phyloP scores from a whole-genome alignment of 2,797 vertebrate genomes.

The Erpetoichthys calabaricus region DNA sequence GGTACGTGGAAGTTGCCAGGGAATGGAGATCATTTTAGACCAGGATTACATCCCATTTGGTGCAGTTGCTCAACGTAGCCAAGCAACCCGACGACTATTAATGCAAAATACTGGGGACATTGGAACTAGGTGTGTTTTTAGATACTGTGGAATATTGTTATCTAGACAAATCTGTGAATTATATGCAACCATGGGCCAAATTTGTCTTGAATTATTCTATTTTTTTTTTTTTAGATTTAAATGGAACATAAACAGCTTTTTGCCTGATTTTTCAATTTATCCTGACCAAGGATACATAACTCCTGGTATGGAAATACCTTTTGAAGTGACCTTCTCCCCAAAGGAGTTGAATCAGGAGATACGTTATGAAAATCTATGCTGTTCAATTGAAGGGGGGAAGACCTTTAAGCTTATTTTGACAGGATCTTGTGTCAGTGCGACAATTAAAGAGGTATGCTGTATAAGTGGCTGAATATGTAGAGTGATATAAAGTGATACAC shows the following conservation, averaged over 20 bases:
- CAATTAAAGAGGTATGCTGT: conserved; percentile 56
- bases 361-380: conserved; percentile 51
- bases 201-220: not conserved
- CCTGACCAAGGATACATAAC: conserved; percentile 60
- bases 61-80: conserved; percentile 49
- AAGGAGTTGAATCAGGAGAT: conserved; percentile 39
- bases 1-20: conserved; percentile 67
- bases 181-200: no score
- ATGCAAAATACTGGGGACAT: conserved; percentile 64
- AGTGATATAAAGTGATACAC: no score
- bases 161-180: no score
- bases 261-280: conserved; percentile 54
- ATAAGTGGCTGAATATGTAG: no score
- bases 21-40: conserved; percentile 56
- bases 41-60: conserved; percentile 67
- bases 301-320: conserved; percentile 55
- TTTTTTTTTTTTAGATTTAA: conserved; percentile 48
- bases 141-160: no score
- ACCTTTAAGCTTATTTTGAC: conserved; percentile 51
- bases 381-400: conserved; percentile 49
- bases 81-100: conserved; percentile 38
- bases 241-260: conserved; percentile 55
- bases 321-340: conserved; percentile 60
- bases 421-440: conserved; percentile 51
- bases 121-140: conserved; percentile 50